A percentile compares a stretch with the other conserved stretches of the same genome.
These are phyloP conservation scores for Steatornis caripensis DNA, from an alignment of 2,113 vertebrate species.

Conservation along the genomic window DNA sequence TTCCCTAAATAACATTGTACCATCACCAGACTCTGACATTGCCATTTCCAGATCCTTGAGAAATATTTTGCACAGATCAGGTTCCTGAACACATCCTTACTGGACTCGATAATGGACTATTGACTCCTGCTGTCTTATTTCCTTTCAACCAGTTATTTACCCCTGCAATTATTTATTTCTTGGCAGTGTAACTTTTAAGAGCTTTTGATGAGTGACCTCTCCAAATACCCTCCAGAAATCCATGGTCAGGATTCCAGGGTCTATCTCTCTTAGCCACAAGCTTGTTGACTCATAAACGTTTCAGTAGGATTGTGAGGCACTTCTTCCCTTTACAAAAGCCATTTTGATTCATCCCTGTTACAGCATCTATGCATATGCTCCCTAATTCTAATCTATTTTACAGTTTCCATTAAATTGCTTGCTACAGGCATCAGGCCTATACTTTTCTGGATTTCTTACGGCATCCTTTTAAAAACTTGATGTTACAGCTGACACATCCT, in stretches of 20 bases:
- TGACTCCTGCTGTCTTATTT: neutral
- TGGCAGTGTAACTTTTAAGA: neutral
- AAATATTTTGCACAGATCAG: neutral
- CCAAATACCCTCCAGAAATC: neutral
- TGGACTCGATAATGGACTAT: neutral
- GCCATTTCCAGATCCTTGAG: neutral
- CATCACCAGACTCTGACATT: neutral
- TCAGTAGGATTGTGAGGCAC: neutral
- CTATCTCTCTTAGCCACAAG: neutral
- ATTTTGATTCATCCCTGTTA: neutral
- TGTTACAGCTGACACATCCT: neutral
- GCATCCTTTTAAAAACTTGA: neutral
- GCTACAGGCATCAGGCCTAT: neutral
- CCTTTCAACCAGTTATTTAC: neutral
- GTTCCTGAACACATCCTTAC: neutral
- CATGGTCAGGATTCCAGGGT: neutral
- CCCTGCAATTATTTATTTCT: neutral
- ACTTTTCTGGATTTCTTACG: neutral
- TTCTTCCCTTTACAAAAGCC: neutral
- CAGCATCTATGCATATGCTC: neutral
- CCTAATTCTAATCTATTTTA: neutral
- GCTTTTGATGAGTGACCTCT: neutral
- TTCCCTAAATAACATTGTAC: neutral
- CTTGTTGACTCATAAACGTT: neutral
- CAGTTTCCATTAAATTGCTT: neutral